phyloP scores from a whole-genome alignment of 2,113 vertebrate species.

The Strigops habroptila region DNA sequence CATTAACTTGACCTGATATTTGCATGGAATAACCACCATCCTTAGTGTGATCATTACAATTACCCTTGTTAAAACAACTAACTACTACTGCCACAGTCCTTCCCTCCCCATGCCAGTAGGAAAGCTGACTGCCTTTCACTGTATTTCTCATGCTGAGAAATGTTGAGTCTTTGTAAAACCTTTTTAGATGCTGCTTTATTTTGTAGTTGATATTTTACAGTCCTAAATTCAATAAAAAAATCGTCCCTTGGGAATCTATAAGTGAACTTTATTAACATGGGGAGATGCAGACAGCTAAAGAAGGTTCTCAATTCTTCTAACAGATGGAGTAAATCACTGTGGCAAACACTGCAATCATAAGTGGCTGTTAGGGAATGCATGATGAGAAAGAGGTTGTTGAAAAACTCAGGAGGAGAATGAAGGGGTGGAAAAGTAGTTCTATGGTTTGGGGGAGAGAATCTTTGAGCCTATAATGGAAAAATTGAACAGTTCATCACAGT shows the following conservation, averaged over 20 bases:
- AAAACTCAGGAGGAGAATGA: background rate
- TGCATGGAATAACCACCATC: background rate
- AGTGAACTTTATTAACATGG: background rate
- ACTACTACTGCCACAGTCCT: background rate
- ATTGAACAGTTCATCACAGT: background rate
- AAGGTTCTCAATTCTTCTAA: background rate
- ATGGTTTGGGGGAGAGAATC: background rate
- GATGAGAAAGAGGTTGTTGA: background rate
- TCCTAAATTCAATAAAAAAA: background rate
- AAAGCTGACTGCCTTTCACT: rapidly evolving
- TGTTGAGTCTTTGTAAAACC: rapidly evolving
- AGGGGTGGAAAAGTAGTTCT: background rate
- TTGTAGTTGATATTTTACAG: background rate
- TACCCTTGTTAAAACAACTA: background rate
- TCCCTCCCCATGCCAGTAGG: background rate
- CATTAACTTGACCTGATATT: background rate
- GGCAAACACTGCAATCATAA: background rate
- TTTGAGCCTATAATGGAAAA: background rate
- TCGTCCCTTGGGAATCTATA: background rate
- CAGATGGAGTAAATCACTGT: background rate
- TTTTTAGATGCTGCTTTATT: background rate
- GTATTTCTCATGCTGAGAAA: background rate
- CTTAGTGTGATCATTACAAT: background rate
- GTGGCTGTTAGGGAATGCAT: background rate
- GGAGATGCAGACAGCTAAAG: background rate